These are phyloP conservation scores for Epicampocera succincta DNA, from an alignment of 2,888 invertebrate genomes.

Conservation along the genomic window DNA sequence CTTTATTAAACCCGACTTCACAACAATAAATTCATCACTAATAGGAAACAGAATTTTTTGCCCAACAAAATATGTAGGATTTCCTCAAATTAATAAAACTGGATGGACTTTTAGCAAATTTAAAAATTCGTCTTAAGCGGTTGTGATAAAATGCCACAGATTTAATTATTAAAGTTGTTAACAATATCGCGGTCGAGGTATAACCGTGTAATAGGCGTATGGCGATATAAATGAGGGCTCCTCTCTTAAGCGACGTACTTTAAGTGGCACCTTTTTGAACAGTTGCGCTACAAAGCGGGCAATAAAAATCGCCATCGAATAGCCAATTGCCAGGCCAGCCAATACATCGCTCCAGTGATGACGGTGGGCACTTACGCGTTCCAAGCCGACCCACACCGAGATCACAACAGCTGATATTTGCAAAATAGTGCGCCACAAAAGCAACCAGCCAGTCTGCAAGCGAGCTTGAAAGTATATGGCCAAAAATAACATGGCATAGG, in stretches of 20 bases:
- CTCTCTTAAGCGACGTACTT: conserved; percentile 51
- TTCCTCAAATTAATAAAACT: too few species aligned
- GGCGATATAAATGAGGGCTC: conserved; percentile 56
- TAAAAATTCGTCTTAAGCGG: too few species aligned
- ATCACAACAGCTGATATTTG: conserved; percentile 71
- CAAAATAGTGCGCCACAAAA: conserved; percentile 72
- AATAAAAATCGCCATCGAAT: conserved; percentile 71
- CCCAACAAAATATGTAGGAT: too few species aligned
- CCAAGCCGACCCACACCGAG: conserved; percentile 72
- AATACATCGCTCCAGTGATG: conserved; percentile 75
- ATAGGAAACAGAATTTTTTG: too few species aligned
- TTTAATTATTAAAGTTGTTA: not conserved
- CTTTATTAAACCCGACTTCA: too few species aligned
- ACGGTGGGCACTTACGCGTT: conserved; percentile 74
- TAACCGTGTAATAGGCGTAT: conserved; percentile 58
- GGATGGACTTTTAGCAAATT: too few species aligned
- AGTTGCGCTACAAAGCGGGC: conserved; percentile 72
- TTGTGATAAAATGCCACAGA: too few species aligned
- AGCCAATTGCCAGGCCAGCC: conserved; percentile 73
- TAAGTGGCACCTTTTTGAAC: conserved; percentile 69
- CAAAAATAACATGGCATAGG: conserved; percentile 76
- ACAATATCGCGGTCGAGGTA: conserved; percentile 56
- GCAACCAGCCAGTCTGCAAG: conserved; percentile 72
- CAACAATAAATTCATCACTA: too few species aligned
- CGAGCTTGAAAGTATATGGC: conserved; percentile 75